phyloP scores from a whole-genome alignment of 1,140 invertebrate genomes.

The Drosophila nikananu region DNA sequence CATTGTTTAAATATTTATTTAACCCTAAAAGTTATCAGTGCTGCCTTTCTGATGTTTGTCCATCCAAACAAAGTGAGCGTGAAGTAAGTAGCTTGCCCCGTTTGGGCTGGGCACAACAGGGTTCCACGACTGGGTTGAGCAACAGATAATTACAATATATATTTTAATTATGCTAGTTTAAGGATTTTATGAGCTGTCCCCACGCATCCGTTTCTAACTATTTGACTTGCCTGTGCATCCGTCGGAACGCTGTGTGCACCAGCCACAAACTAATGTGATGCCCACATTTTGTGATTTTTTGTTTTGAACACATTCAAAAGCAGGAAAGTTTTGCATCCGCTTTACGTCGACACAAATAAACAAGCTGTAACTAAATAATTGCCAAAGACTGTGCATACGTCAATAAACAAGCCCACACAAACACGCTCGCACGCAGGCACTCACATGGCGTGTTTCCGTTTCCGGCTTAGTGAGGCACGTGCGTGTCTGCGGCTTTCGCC shows the following conservation, averaged over 20 bases:
- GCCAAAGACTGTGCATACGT: slow-evolving; percentile 59
- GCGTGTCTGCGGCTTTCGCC: slow-evolving; percentile 62
- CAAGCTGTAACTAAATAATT: slow-evolving; percentile 64
- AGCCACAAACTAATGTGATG: slow-evolving; percentile 33
- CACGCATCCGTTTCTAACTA: slow-evolving; percentile 61
- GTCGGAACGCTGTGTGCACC: slow-evolving; percentile 16
- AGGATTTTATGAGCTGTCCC: slow-evolving; percentile 49
- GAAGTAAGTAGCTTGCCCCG: slow-evolving; percentile 5
- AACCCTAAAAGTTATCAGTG: not conserved
- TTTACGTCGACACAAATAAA: slow-evolving; percentile 36
- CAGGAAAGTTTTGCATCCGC: slow-evolving; percentile 71
- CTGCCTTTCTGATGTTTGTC: slow-evolving; percentile 1
- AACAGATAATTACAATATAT: slow-evolving; percentile 19
- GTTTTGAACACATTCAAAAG: slow-evolving; percentile 48
- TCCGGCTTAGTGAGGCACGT: slow-evolving; percentile 66
- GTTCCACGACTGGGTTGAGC: not conserved
- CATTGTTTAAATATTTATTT: not conserved
- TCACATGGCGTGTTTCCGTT: slow-evolving; percentile 56
- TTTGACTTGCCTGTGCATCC: slow-evolving; percentile 33
- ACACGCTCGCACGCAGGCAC: slow-evolving; percentile 15
- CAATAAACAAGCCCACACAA: slow-evolving; percentile 41
- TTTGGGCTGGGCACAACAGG: slow-evolving; percentile 12
- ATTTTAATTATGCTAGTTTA: slow-evolving; percentile 43
- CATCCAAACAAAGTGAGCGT: slow-evolving; percentile 9
- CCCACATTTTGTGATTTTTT: slow-evolving; percentile 7